Evolutionary conservation across 2,113 vertebrate species (phyloP), one percentile per base, ranked within the genome.

Genomic region (Triplophysa dalaica): DNA sequence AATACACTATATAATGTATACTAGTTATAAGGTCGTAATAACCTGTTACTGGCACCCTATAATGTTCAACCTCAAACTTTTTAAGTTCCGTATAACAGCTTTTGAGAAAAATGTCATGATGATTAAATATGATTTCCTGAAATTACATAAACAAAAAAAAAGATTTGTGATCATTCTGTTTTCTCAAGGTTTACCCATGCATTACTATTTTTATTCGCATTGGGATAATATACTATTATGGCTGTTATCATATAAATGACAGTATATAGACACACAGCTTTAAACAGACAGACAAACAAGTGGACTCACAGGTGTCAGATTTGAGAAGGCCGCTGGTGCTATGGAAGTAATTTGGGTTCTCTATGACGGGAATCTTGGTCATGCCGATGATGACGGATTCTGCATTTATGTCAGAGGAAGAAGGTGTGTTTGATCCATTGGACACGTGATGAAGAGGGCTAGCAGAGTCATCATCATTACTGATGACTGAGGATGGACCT

Each of bases 311-410:
- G 67, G 94, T 95, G 82, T 95, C 94, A 75, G 94, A 91, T 88
- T 96, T 96, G 81, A 95, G 94, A 61, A 94, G 91, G 80, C 92
- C 94, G 84, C 91, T 94, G 65, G 94, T 94, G 86, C 94, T 95
- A 87, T 95, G 94, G 89, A 96, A 96, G 84, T 96, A 96, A 85
- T 96, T 95, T 0, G 95, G 95, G 88, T 96, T 96, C 93, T 96
- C 95, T 13, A 96, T 96, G 76, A 96, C 93, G 0, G 95, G 95
- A 82, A 96, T 96, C 89, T 95, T 95, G 0, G 94, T 96, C 95
- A 96, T 96, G 63, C 95, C 95, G 80, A 96, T 96, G 82, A 96
- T 94, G 83, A 96, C 95, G 14, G 95, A 93, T 1, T 96, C 95
- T 0, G 95, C 91, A 70, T 94, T 95, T 0, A 94, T 94, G 67